Base-by-base conservation (phyloP, 2,797 vertebrate genomes). In the Neopelma chrysocephalum region DNA sequence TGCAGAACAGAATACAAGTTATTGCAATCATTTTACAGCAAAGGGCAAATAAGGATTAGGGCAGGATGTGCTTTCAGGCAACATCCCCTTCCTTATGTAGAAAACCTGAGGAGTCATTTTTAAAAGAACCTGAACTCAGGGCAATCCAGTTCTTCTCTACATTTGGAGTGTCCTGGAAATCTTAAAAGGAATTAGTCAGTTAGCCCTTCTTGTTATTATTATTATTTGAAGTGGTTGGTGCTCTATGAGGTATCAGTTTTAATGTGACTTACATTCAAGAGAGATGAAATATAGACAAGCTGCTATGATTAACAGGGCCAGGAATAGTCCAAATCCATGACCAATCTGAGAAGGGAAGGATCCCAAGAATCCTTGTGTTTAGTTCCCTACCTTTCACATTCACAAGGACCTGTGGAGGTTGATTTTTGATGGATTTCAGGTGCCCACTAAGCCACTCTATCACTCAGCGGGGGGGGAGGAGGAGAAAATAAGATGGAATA, bases 161-260 rank as follows among this genome's bases (percentile, higher is more conserved):
- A 69, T 4, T 3, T 62, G 47, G 6, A 4, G 19, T 0, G 0
- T n/a, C 69, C 68, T 66, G 26, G 25, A 50, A 50, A 13, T 4
- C 27, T 38, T 43, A 22, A 26, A 54, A 87, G 5, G 11, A 61
- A 51, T 40, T 38, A 1, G 14, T 40, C 32, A 1, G 12, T n/a
- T 79, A 10, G 22, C 12, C 9, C 15, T 47, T 47, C 11, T 77
- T 43, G 15, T 25, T 7, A 9, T 36, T 47, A 10, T 34, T 61
- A 10, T 36, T 47, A 10, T 38, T 57, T 69, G 62, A 20, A 57
- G 10, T 72, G 21, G 11, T 4, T 78, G 34, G 5, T 62, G 8
- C 4, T 76, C 26, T 56, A 0, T 45, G 43, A 92, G 21, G 9
- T 29, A 16, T 36, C 36, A 51, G 10, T 29, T 23, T 36, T 42